Base-by-base conservation (phyloP, 2,888 invertebrate species). In the Anagyrus pseudococci region DNA sequence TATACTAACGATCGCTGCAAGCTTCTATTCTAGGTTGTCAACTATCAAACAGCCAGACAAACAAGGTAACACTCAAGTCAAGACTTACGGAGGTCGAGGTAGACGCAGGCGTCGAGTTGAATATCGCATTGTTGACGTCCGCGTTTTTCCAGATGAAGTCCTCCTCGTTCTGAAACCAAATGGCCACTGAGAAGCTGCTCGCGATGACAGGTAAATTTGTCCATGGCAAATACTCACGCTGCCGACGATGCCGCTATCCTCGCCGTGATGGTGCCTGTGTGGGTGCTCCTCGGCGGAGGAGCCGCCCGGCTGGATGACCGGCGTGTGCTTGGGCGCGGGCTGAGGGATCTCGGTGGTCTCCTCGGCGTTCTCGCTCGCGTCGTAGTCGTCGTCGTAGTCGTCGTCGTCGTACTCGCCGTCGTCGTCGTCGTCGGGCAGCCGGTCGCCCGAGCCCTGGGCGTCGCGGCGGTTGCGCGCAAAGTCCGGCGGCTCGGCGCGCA, bases 231-330 rank as follows among this genome's bases (percentile, higher is more conserved):
- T 10, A 20, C 43, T 43, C 4, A 37, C 33, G 33, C 15, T 37
- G 33, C 62, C 44, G 4, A 48, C 66, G 41, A 77, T 73, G 20
- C 74, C 63, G 48, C 33, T 71, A 29, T 73, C 77, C 49, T 81
- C 80, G 1, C 82, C 82, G 48, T 83, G 82, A 63, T 82, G 81
- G 69, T 83, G 83, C 37, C 83, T 73, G 67, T 82, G 82, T 2
- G 81, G 79, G 64, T 82, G 82, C 41, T 76, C 76, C 41, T 69
- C 60, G 53, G 69, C 69, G 0, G 62, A 8, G 44, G 15, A 55
- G 62, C 3, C 67, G 58, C 4, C 3, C 43, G 25, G 33, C 13
- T 40, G 22, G 23, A 50, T 7, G 3, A 58, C 29, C 63, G 61
- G 55, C 59, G 69, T 71, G 48, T 62, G 73, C 26, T 68, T 68